Evolutionary conservation across 2,797 vertebrate genomes (phyloP), one percentile per base, ranked within the genome.

Genomic region (Liparis tanakae): DNA sequence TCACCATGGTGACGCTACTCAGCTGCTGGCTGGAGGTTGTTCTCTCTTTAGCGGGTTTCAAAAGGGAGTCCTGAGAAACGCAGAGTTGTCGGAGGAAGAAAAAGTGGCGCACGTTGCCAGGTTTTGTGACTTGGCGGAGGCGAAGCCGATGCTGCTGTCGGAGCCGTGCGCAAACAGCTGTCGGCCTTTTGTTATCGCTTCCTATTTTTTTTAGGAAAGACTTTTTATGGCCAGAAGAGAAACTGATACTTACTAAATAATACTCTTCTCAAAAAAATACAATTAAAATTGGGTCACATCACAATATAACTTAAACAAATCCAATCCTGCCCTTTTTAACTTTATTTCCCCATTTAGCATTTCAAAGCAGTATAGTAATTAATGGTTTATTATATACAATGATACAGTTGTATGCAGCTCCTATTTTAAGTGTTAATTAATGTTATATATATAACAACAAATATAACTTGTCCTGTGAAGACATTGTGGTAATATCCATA

Each of bases 81-180:
- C 14, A 22, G 17, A 41, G 37, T 25, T 9, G 17, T 3, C 4
- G 58, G 3, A 14, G 14, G 46, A 46, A 44, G 10, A 53, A 41
- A 30, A 63, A 72, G 46, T 12, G 12, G 36, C 50, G 10, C 7
- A 13, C 4, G 22, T 43, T 50, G 14, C 30, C 67, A 44, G 61
- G 44, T 72, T 67, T 36, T 72, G 51, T 57, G 48, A 57, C 8
- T 72, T 22, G 3, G 50, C n/a, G 12, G 25, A 33, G 59, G 2
- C 20, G 62, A 69, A 54, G 69, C 33, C 12, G 60, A 15, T 4
- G 60, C 56, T 57, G 58, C 61, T 76, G 71, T 54, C 50, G 7
- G 37, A 50, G 71, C 46, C 44, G 39, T 41, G 70, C 55, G 46
- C 65, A 43, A 60, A 72, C 76, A 78, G 70, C 72, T 83, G 78